Percentiles rank a stretch among this genome's conserved stretches.
phyloP scores from a whole-genome alignment of 2,113 vertebrate species.

The Microtus ochrogaster region DNA sequence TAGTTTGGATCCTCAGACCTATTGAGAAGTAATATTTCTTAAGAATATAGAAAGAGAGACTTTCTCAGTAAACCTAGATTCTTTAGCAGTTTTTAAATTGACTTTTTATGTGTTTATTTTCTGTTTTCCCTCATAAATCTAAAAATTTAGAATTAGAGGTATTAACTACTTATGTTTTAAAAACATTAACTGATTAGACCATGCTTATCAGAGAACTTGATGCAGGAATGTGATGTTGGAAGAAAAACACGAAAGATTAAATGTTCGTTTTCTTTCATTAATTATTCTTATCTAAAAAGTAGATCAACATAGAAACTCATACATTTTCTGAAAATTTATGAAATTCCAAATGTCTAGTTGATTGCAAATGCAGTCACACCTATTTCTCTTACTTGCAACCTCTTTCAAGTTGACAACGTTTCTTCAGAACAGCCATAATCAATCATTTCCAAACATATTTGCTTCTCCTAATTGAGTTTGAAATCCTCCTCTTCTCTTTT shows the following conservation, averaged over 20 bases:
- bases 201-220: background rate
- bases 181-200: background rate
- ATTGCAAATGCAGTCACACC: background rate
- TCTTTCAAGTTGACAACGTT: background rate
- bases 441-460: background rate
- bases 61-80: background rate
- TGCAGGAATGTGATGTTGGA: background rate
- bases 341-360: background rate
- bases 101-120: background rate
- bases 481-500: background rate
- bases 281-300: too few relatives aligned
- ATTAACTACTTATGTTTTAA: background rate
- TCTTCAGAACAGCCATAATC: background rate
- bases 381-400: background rate
- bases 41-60: background rate
- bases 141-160: background rate
- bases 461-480: background rate
- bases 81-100: background rate
- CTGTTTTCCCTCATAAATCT: background rate
- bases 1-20: background rate
- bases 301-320: too few relatives aligned
- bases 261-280: background rate
- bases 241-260: background rate
- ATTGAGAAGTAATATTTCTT: background rate
- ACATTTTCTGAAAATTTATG: background rate